phyloP scores from a whole-genome alignment of 1,140 invertebrate species.

The Megalonaias nervosa region DNA sequence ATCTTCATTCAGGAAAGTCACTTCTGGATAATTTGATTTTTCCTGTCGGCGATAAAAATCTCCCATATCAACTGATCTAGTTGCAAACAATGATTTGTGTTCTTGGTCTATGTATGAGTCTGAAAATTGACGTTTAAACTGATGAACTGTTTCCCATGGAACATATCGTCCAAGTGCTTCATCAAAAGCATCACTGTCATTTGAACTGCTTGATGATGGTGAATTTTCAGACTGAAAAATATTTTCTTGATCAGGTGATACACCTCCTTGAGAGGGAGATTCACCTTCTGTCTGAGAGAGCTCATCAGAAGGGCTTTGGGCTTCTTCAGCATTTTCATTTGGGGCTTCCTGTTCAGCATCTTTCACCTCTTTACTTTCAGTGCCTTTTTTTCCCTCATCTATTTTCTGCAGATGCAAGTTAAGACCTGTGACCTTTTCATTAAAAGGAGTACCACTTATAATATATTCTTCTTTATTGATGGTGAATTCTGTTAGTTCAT shows the following conservation, averaged over 20 bases:
- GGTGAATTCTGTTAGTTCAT: too few relatives aligned
- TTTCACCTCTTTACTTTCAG: slow-evolving; percentile 27
- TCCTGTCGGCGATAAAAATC: slow-evolving; percentile 55
- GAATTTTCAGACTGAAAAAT: background rate
- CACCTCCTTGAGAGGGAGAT: too few relatives aligned
- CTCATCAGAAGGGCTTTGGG: too few relatives aligned
- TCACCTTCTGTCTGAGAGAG: too few relatives aligned
- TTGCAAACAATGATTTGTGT: slow-evolving; percentile 39
- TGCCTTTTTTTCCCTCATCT: slow-evolving; percentile 24
- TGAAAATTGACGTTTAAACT: slow-evolving; percentile 65
- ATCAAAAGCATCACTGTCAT: slow-evolving; percentile 58
- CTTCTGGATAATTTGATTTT: slow-evolving; percentile 15
- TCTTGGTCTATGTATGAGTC: slow-evolving; percentile 58
- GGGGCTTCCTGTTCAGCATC: slow-evolving; percentile 17
- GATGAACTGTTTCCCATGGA: slow-evolving; percentile 64
- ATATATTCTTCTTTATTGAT: too few relatives aligned
- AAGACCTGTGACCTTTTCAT: too few relatives aligned
- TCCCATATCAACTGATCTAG: slow-evolving; percentile 62
- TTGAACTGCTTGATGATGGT: slow-evolving; percentile 53
- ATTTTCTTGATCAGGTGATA: too few relatives aligned
- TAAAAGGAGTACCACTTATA: too few relatives aligned
- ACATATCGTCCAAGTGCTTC: slow-evolving; percentile 47
- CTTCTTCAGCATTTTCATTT: background rate
- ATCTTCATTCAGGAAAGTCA: slow-evolving; percentile 21
- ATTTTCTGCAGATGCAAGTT: background rate